Evolutionary conservation across 2,888 invertebrate species (phyloP).

Genomic region (Pyrgus malvae): DNA sequence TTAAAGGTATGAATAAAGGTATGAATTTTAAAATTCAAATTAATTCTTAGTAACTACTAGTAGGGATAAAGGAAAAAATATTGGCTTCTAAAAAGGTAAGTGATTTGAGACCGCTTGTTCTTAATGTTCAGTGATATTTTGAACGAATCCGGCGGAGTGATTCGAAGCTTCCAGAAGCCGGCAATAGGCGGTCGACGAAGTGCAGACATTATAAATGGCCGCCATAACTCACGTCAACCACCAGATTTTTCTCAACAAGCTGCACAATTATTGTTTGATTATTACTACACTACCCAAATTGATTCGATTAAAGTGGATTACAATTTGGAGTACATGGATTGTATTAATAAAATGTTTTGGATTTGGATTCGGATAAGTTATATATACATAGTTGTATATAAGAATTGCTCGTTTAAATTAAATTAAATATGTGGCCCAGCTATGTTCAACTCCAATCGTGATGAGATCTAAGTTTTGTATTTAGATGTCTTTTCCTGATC

Average conservation of each 20-base stretch:
- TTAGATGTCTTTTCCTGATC: too few relatives aligned
- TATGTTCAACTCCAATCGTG: too few relatives aligned
- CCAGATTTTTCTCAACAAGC: conserved; percentile 64
- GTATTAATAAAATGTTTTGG: neutral
- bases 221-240: conserved; percentile 66
- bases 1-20: too few relatives aligned
- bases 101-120: neutral
- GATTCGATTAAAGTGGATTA: neutral
- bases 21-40: too few relatives aligned
- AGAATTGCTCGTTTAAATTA: too few relatives aligned
- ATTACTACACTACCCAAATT: neutral
- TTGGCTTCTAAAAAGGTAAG: neutral
- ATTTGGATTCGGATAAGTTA: too few relatives aligned
- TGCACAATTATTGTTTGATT: conserved; percentile 17
- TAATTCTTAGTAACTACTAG: too few relatives aligned
- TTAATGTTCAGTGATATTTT: conserved; percentile 24
- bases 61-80: neutral
- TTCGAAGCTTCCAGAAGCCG: conserved; percentile 48
- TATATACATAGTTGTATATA: too few relatives aligned
- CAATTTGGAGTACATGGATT: neutral
- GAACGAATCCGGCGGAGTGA: conserved; percentile 20
- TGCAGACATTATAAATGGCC: conserved; percentile 75
- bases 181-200: conserved; percentile 66
- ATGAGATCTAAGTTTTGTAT: too few relatives aligned
- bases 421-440: too few relatives aligned